Conservation (phyloP, 2,888 invertebrate genomes). For the Heliconius ethilla region DNA sequence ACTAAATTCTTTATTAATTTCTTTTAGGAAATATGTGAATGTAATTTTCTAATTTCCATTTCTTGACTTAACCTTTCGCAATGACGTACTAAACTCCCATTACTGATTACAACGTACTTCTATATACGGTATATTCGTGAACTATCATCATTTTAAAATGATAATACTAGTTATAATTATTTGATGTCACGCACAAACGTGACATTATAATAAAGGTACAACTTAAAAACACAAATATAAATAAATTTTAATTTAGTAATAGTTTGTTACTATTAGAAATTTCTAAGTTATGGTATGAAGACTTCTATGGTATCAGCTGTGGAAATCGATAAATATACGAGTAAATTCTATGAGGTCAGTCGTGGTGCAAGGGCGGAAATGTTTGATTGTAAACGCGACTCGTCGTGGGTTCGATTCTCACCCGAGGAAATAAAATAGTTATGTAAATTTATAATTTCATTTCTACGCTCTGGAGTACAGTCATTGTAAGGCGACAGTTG, state of each 20-base stretch:
- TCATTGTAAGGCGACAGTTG: too few species aligned
- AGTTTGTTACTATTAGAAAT: not conserved
- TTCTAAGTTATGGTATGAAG: not conserved
- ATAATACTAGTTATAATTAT: conserved; percentile 3
- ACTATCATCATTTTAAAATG: conserved; percentile 15
- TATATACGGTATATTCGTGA: not conserved
- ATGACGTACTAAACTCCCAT: not conserved
- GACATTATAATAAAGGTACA: not conserved
- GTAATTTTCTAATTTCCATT: not conserved
- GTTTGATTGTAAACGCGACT: too few species aligned
- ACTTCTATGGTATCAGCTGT: not conserved
- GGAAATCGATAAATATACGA: too few species aligned
- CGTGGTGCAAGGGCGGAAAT: too few species aligned
- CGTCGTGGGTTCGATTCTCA: too few species aligned
- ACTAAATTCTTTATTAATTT: too few species aligned
- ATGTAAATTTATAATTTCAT: too few species aligned
- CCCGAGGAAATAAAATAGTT: too few species aligned
- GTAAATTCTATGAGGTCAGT: too few species aligned
- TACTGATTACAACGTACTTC: not conserved
- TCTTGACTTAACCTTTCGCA: not conserved
- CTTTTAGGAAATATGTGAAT: too few species aligned
- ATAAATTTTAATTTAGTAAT: not conserved
- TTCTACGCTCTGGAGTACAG: too few species aligned
- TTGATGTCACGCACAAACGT: conserved; percentile 6
- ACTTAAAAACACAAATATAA: not conserved